Base-by-base conservation (phyloP, 1,140 invertebrate genomes). In the Megalopta genalis region DNA sequence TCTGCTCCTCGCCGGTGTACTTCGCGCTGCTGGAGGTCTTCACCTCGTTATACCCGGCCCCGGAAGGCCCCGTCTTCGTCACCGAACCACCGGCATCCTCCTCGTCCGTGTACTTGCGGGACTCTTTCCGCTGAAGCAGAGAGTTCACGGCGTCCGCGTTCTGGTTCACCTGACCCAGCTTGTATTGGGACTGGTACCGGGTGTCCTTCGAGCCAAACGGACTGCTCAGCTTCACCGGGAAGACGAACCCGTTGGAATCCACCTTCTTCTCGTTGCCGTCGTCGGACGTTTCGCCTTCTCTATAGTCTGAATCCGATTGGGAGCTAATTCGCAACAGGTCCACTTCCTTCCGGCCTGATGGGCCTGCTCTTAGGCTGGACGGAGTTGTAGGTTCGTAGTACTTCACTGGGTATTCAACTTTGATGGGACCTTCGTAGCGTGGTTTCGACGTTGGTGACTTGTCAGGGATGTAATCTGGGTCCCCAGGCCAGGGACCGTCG, bases 401-500 rank as follows among this genome's bases (percentile, higher is more conserved):
- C 0, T 72, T 78, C 0, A 77, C 2, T 0, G 70, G 54, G 21
- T 72, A 65, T 16, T 82, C 39, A 70, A 75, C 3, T 57, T 69
- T 86, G 8, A 86, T 59, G 0, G 75, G 63, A 14, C 32, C 52
- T 27, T 68, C 71, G n/a, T 80, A 32, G 4, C 18, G 77, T 23
- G 77, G 70, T 16, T 16, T 59, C 0, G n/a, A 27, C 14, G 83
- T 71, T 63, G 75, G 32, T 12, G 66, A 46, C 27, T 18, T 21
- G 32, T 67, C 84, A 25, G 88, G 68, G 21, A 87, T 63, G 18
- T 90, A 90, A 14, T 83, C 86, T 63, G 90, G 90, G 76, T 91
- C 90, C 18, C 90, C 90, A 39, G 90, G 90, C 90, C 90, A 91
- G 67, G 90, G 89, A 8, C 90, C 90, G 52, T 90, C 78, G 0